Base-by-base conservation (phyloP, 1,140 invertebrate genomes). In the Solenopsis invicta region DNA sequence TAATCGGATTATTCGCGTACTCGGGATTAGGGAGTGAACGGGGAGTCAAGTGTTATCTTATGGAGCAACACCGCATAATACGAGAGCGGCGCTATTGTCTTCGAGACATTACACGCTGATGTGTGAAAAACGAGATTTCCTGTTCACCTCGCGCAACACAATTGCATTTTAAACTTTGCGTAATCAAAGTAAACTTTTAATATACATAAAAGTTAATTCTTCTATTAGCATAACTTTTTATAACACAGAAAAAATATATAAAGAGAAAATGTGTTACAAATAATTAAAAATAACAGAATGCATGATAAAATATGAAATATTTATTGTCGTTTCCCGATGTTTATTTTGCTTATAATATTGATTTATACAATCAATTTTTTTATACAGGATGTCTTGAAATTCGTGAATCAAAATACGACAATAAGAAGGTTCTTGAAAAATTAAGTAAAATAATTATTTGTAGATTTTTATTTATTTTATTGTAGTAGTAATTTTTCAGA, bases 1-100 rank as follows among this genome's bases (percentile, higher is more conserved):
- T 82, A 82, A 84, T 75, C 80, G 80, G 80, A 84, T 84, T 84
- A 75, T 84, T 59, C 21, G 78, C 50, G 64, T 45, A 71, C n/a
- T 21, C n/a, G 56, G 21, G 37, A 75, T 84, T 75, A 84, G 41
- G 9, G 54, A 4, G 75, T 74, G n/a, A 75, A 75, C 37, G 29
- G 34, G 2, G 41, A 50, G 29, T 74, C 54, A 34, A 74, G 24
- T 61, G 54, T 84, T 84, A 75, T 84, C 54, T 61, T 37, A 62
- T 5, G 54, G 41, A 61, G 34, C 41, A 56, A 61, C n/a, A 48
- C 41, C 54, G 29, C 80, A 52, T 72, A 61, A 84, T 67, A 75
- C n/a, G 34, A 54, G 24, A 82, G 41, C 41, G 67, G 16, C 37
- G 56, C 69, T 21, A 61, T 75, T 75, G 69, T 50, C 54, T 59